Evolutionary conservation across 2,888 invertebrate species (phyloP), one percentile per base, ranked within the genome.

Genomic region (Carpatolechia fugitivella): DNA sequence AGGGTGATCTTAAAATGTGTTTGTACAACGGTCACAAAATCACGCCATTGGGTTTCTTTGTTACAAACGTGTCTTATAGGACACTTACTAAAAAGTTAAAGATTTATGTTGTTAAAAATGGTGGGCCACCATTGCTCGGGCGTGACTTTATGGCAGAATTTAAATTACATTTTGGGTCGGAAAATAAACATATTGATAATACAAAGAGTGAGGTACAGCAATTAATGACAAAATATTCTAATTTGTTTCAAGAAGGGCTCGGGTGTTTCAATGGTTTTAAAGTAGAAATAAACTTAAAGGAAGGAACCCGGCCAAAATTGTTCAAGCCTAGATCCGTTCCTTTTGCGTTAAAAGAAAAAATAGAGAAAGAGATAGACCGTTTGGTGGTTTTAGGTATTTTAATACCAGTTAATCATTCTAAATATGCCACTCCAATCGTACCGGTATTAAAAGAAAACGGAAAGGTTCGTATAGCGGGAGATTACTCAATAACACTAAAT

Each of bases 291-390:
- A 3, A 48, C 1, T n/a, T 48, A 10, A 48, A 48, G 16, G 33
- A 48, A 14, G 8, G 13, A 2, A 11, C 31, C 6, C 0, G 0
- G 7, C 48, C 48, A 33, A 33, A 31, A 10, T 48, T 63, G 60
- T 65, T 61, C 48, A 68, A 67, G 57, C 60, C 63, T 8, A 59
- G 70, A 11, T 48, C 64, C 10, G 59, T 69, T 24, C 68, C 69
- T 7, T 70, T 69, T 31, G 68, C 69, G 10, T 54, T 67, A 18
- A 61, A 57, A 53, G 55, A 59, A 6, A 65, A 61, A 47, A 64
- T 71, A n/a, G 66, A 68, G 40, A 60, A 54, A 55, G 69, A 65
- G 53, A 18, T 62, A 44, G 56, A 61, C n/a, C 20, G 61, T 1
- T 55, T 68, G 33, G 57, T 59, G 1, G 24, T 31, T 1, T 54